These are phyloP conservation scores for Brachionus asplanchnoidis DNA, from an alignment of 1,140 invertebrate genomes.

Conservation along the genomic window DNA sequence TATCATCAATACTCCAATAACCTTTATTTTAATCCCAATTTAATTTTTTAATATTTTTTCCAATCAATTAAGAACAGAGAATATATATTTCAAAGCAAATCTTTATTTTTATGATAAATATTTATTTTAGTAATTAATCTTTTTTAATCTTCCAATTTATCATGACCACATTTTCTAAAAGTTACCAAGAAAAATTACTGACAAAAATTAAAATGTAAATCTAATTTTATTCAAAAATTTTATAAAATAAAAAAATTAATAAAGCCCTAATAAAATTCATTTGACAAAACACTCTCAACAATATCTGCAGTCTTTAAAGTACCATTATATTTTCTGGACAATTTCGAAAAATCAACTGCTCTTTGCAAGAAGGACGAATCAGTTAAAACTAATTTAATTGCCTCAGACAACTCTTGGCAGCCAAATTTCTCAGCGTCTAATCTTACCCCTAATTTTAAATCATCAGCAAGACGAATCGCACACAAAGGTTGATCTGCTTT, in stretches of 20 bases:
- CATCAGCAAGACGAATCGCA: constrained; percentile 14
- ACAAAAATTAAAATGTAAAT: too few species aligned
- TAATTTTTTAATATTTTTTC: too few species aligned
- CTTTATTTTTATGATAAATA: too few species aligned
- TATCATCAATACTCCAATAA: too few species aligned
- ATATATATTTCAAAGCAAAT: too few species aligned
- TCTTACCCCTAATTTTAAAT: constrained; percentile 25
- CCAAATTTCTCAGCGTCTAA: neutral
- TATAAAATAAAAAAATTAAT: neutral
- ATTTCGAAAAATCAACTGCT: neutral
- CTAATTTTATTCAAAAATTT: neutral
- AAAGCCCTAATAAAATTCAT: neutral
- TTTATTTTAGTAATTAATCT: too few species aligned
- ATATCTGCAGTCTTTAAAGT: neutral
- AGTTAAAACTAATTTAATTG: neutral
- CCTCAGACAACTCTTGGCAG: neutral
- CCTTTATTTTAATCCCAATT: too few species aligned
- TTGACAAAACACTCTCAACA: neutral
- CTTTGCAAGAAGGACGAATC: neutral
- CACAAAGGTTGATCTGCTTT: constrained; percentile 52
- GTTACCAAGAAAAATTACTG: too few species aligned
- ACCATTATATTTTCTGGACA: neutral
- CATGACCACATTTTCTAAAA: too few species aligned
- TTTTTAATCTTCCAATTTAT: neutral
- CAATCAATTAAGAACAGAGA: too few species aligned